phyloP scores from a whole-genome alignment of 2,113 vertebrate species.

The Rhinolophus ferrumequinum region DNA sequence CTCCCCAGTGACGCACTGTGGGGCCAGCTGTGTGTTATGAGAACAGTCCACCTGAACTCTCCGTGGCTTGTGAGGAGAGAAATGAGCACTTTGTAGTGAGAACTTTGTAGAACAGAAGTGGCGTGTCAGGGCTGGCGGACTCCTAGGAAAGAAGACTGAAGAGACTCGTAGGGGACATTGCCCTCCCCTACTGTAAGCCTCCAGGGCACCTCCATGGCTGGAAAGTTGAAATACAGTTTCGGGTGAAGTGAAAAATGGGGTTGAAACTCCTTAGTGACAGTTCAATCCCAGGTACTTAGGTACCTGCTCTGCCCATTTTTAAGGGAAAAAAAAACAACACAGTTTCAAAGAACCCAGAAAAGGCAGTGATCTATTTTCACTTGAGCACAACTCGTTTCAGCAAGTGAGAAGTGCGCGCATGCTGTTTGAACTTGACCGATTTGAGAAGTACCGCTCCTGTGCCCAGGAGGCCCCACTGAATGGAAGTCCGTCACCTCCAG shows the following conservation, averaged over 20 bases:
- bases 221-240: too few relatives aligned
- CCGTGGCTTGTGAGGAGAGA: not conserved
- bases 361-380: not conserved
- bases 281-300: rapidly evolving
- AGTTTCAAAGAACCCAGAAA: not conserved
- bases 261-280: too few relatives aligned
- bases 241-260: too few relatives aligned
- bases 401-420: rapidly evolving
- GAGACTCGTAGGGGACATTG: too few relatives aligned
- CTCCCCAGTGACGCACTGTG: too few relatives aligned
- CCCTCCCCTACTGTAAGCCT: too few relatives aligned
- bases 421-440: rapidly evolving
- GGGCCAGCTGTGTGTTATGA: not conserved
- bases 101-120: not conserved
- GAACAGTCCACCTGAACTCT: not conserved
- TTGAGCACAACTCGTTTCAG: rapidly evolving
- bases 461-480: rapidly evolving
- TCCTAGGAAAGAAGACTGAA: not conserved
- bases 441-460: rapidly evolving
- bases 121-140: not conserved
- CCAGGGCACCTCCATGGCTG: too few relatives aligned
- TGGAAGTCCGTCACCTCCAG: rapidly evolving
- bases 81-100: not conserved
- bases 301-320: not conserved
- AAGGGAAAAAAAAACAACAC: not conserved